Conservation (phyloP, 2,888 invertebrate genomes). For the Latheticus oryzae region DNA sequence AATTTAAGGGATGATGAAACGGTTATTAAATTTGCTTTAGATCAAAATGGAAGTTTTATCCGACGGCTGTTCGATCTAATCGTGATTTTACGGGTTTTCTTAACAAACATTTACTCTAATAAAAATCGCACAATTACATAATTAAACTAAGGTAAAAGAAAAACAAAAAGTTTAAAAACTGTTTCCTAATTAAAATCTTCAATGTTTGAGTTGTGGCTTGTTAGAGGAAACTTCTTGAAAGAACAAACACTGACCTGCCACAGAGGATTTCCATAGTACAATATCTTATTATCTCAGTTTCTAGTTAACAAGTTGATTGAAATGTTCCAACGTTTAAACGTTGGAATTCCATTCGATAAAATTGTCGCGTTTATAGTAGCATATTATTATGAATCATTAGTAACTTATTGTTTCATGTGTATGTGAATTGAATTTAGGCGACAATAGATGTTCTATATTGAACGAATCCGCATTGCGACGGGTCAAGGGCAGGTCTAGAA, state of each 20-base stretch:
- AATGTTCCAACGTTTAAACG: constrained; percentile 9
- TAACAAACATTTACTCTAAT: too few relatives aligned
- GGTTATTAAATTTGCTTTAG: constrained; percentile 18
- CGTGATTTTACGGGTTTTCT: too few relatives aligned
- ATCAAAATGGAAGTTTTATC: constrained; percentile 3
- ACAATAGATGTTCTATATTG: constrained; percentile 39
- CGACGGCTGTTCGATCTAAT: too few relatives aligned
- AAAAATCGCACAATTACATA: too few relatives aligned
- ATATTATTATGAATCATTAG: too few relatives aligned
- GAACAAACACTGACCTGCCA: constrained; percentile 1
- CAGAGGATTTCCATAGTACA: constrained; percentile 17
- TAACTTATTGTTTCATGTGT: constrained; percentile 14
- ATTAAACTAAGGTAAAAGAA: too few relatives aligned
- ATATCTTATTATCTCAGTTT: constrained; percentile 11
- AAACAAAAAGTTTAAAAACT: too few relatives aligned
- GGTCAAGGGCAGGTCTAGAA: constrained; percentile 44
- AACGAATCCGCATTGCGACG: constrained; percentile 45
- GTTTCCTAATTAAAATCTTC: constrained; percentile 26
- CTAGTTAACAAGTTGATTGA: constrained; percentile 8
- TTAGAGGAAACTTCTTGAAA: too few relatives aligned
- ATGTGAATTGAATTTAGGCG: constrained; percentile 29
- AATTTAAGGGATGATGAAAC: constrained; percentile 28
- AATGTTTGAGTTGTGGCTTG: too few relatives aligned
- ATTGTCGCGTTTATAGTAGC: too few relatives aligned
- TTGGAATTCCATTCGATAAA: constrained; percentile 5